Evolutionary conservation across 2,888 invertebrate genomes (phyloP), one percentile per base, ranked within the genome.

Genomic region (Girardia tigrina): DNA sequence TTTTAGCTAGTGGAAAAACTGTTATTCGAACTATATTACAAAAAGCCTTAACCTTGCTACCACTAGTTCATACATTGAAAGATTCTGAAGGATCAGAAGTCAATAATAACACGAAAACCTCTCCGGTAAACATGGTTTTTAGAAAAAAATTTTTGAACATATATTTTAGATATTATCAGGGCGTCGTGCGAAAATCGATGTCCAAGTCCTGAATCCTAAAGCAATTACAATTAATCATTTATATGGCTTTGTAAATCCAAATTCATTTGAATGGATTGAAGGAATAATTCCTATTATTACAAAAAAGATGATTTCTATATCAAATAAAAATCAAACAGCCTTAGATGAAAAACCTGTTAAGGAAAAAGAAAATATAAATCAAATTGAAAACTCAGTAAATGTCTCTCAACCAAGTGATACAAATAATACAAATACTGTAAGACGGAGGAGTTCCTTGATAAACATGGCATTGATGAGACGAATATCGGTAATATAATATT

Each of bases 251-350:
- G 82, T 82, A 27, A 82, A 84, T 78, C 81, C 82, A 12, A 81
- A 81, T 78, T 84, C 84, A 6, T 82, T 82, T 78, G 84, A 84
- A 78, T 84, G 84, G 84, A 80, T 81, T 29, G 84, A 84, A 78
- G 84, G 84, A 0, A 80, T 84, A n/a, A 82, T 84, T 75, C 82
- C 82, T 69, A 80, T 80, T 71, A 81, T 82, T 27, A 82, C 81
- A 8, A 77, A 83, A 28, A 80, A 80, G 56, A 83, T 83, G 56
- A 56, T 56, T 12, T 56, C 56, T 6, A 12, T 56, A 2, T 4
- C 56, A n/a, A 56, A 56, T 56, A 56, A 56, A 56, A 56, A 56
- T 56, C 56, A 56, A 56, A 4, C n/a, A 4, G n/a, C 4, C 4
- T 8, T 56, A 8, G n/a, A 56, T 56, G n/a, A 56, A 20, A n/a